phyloP scores from a whole-genome alignment of 2,797 vertebrate species.

The Phrynocephalus vlangalii region DNA sequence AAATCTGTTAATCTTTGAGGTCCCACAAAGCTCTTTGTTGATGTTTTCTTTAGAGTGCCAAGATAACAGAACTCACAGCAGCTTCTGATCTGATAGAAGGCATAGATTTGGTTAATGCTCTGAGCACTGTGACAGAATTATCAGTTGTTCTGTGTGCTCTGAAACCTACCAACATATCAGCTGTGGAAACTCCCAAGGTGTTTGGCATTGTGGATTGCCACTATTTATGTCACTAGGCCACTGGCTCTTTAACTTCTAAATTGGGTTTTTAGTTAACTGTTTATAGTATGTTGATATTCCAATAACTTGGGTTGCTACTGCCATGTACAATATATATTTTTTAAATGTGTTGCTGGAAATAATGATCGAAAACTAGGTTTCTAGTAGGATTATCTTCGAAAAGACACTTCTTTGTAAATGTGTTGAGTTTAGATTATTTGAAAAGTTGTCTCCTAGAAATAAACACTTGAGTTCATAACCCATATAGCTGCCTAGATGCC shows the following conservation, averaged over 20 bases:
- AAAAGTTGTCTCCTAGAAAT: not conserved
- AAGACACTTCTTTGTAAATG: not conserved
- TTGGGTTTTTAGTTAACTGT: too few relatives aligned
- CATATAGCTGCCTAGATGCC: not conserved
- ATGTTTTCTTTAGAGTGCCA: too few relatives aligned
- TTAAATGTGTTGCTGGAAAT: conserved; percentile 7
- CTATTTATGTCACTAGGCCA: not conserved
- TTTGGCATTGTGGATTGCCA: not conserved
- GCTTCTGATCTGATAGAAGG: not conserved
- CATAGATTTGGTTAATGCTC: not conserved
- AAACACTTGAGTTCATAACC: conserved; percentile 1
- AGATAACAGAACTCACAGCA: not conserved
- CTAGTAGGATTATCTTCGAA: not conserved
- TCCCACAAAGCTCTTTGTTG: not conserved
- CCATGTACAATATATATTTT: not conserved
- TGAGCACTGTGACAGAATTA: not conserved
- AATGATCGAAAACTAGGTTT: not conserved
- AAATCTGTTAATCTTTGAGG: not conserved
- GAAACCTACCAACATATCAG: not conserved
- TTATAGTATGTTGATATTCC: not conserved
- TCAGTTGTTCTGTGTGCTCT: not conserved
- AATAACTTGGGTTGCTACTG: not conserved
- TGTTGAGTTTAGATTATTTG: not conserved
- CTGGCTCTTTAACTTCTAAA: not conserved
- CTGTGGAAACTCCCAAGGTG: not conserved